Percentiles rank a stretch among this genome's conserved stretches.
phyloP scores from a whole-genome alignment of 2,888 invertebrate genomes.

The Nemapogon koenigi region DNA sequence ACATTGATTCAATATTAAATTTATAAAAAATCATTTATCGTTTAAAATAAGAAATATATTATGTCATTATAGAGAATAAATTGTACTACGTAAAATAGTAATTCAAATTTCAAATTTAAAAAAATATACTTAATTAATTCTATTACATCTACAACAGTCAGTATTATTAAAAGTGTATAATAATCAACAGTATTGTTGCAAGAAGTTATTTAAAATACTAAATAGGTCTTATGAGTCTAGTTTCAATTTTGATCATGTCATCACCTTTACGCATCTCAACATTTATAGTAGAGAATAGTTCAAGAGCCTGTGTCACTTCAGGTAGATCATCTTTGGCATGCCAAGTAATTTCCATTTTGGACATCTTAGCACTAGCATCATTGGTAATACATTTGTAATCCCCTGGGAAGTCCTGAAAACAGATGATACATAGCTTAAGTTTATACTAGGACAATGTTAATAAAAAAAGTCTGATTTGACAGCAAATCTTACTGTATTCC shows the following conservation, averaged over 20 bases:
- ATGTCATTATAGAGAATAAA: too few relatives aligned
- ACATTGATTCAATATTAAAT: too few relatives aligned
- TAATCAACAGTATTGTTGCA: background rate
- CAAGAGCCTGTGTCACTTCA: slow-evolving; percentile 35
- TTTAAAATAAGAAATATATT: too few relatives aligned
- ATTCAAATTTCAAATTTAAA: slow-evolving; percentile 1
- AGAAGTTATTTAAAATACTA: slow-evolving; percentile 11
- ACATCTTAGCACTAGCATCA: slow-evolving; percentile 36
- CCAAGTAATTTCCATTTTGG: slow-evolving; percentile 52
- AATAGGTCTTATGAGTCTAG: slow-evolving; percentile 40
- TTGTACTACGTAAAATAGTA: too few relatives aligned
- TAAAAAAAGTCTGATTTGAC: too few relatives aligned
- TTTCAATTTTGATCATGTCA: slow-evolving; percentile 48
- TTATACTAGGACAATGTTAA: background rate
- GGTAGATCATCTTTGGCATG: slow-evolving; percentile 26
- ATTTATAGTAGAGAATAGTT: slow-evolving; percentile 45
- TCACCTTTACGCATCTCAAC: slow-evolving; percentile 45
- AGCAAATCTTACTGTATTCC: too few relatives aligned
- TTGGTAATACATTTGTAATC: slow-evolving; percentile 40
- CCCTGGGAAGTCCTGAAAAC: slow-evolving; percentile 51
- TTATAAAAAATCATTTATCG: too few relatives aligned
- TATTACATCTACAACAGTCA: slow-evolving; percentile 1
- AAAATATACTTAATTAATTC: slow-evolving; percentile 1
- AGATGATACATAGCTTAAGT: background rate
- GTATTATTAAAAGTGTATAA: background rate